A percentile compares a stretch with the other conserved stretches of the same genome.
Conservation (phyloP, 2,888 invertebrate genomes). For the Cryptocephalus moraei region DNA sequence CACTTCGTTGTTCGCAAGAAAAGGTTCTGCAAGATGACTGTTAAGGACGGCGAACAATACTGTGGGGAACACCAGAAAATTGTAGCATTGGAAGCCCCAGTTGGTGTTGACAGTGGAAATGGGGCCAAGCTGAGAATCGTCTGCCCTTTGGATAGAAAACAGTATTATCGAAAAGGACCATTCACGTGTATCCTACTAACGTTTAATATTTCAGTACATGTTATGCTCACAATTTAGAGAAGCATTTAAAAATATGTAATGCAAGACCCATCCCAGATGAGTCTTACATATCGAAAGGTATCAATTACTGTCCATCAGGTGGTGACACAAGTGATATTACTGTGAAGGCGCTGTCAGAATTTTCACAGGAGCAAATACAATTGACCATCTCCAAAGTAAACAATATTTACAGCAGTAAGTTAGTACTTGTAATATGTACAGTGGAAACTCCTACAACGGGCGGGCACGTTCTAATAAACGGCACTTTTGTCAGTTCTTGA, state of each 20-base stretch:
- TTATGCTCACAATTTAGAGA: slow-evolving; percentile 54
- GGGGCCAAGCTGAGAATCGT: slow-evolving; percentile 41
- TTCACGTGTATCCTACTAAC: neutral
- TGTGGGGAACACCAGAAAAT: slow-evolving; percentile 57
- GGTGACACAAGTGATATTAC: slow-evolving; percentile 10
- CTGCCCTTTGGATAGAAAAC: slow-evolving; percentile 65
- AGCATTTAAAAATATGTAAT: slow-evolving; percentile 66
- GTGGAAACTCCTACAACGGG: too few species aligned
- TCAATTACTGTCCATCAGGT: slow-evolving; percentile 36
- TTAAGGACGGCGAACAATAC: slow-evolving; percentile 54
- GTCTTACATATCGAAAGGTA: slow-evolving; percentile 44
- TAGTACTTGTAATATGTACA: too few species aligned
- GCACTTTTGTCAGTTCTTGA: too few species aligned
- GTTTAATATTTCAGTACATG: slow-evolving; percentile 45
- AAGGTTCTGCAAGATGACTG: slow-evolving; percentile 65
- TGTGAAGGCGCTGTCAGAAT: slow-evolving; percentile 33
- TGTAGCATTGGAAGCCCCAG: slow-evolving; percentile 21
- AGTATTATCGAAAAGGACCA: slow-evolving; percentile 41
- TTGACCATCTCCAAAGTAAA: slow-evolving; percentile 39
- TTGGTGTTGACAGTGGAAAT: slow-evolving; percentile 20
- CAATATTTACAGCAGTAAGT: slow-evolving; percentile 30
- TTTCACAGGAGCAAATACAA: slow-evolving; percentile 33
- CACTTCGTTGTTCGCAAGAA: slow-evolving; percentile 62
- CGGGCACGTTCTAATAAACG: too few species aligned
- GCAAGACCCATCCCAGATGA: slow-evolving; percentile 45